Evolutionary conservation across 2,113 vertebrate species (phyloP), one percentile per base, ranked within the genome.

Genomic region (Ceyx margarethae): DNA sequence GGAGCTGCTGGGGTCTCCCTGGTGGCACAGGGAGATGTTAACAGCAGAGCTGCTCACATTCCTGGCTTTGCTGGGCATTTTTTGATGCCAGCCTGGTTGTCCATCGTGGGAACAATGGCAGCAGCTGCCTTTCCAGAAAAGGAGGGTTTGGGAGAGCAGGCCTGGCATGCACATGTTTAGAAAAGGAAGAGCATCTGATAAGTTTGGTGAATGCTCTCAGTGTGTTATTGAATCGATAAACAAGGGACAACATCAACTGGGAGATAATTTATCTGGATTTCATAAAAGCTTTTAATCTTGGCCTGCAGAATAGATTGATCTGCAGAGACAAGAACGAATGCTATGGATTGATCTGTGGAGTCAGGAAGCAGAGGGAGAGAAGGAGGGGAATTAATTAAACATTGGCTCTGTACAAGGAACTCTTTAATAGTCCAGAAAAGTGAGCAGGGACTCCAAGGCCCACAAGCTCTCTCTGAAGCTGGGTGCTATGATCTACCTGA

Each of bases 171-270:
- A 26, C 4, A 19, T 66, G 48, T 80, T 92, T 85, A 66, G 65
- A 51, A 77, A 84, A 68, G 73, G 90, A 87, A 91, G 85, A 60
- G 68, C 84, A 53, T 84, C 86, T 93, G 93, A 96, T 91, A 80
- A 86, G 88, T 91, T 16, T 90, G 86, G 77, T 89, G 84, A 91
- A 88, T 93, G 93, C 69, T 86, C 81, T 91, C 88, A 81, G 91
- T 84, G 31, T 23, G 60, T 91, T 92, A 31, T 74, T 45, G 60
- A 93, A 88, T 97, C 90, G 11, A 96, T 96, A 95, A 94, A 89
- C 92, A 83, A 91, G 89, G 78, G 87, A 93, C 95, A 93, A 45
- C 95, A 95, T 95, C 91, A 94, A 72, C 92, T 73, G 82, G 90
- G 65, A 42, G 61, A 85, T 76, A 68, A 90, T 93, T 89, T 87